Conservation (phyloP, 2,888 invertebrate species). For the Chymomyza amoena region DNA sequence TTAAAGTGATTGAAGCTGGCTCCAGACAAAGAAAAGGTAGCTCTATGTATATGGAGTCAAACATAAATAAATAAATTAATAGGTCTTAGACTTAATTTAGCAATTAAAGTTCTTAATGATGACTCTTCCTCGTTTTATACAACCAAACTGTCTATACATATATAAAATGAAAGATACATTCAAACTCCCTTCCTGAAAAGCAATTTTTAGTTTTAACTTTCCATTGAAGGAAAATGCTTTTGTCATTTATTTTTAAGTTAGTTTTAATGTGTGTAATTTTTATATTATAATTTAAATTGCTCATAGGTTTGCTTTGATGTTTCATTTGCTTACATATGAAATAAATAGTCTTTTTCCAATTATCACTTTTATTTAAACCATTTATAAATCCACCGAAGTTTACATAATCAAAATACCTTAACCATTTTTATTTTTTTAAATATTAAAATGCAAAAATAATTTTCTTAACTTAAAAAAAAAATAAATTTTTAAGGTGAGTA, state of each 20-base stretch:
- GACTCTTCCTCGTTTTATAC: constrained; percentile 65
- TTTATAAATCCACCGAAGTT: constrained; percentile 59
- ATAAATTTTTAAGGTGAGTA: constrained; percentile 41
- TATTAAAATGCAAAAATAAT: constrained; percentile 19
- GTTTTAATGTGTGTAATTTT: constrained; percentile 55
- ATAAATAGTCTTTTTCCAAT: constrained; percentile 62
- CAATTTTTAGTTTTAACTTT: constrained; percentile 60
- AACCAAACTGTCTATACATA: constrained; percentile 18
- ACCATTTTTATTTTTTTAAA: constrained; percentile 13
- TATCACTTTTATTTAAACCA: constrained; percentile 24
- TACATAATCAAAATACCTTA: neutral
- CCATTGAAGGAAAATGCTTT: constrained; percentile 53
- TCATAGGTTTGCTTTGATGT: constrained; percentile 20
- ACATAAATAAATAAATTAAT: constrained; percentile 48
- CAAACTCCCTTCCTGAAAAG: constrained; percentile 30
- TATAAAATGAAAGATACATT: constrained; percentile 9
- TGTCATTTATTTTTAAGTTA: constrained; percentile 68
- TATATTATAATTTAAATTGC: constrained; percentile 37
- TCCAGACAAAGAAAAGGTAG: constrained; percentile 23
- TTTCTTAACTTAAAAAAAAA: constrained; percentile 22
- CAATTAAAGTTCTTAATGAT: constrained; percentile 55
- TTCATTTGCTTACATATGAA: constrained; percentile 39
- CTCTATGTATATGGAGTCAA: constrained; percentile 53
- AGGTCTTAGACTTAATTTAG: constrained; percentile 71
- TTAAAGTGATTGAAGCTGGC: constrained; percentile 66